A percentile compares a stretch with the other conserved stretches of the same genome.
Conservation (phyloP, 2,888 invertebrate genomes). For the Pheosia tremula region DNA sequence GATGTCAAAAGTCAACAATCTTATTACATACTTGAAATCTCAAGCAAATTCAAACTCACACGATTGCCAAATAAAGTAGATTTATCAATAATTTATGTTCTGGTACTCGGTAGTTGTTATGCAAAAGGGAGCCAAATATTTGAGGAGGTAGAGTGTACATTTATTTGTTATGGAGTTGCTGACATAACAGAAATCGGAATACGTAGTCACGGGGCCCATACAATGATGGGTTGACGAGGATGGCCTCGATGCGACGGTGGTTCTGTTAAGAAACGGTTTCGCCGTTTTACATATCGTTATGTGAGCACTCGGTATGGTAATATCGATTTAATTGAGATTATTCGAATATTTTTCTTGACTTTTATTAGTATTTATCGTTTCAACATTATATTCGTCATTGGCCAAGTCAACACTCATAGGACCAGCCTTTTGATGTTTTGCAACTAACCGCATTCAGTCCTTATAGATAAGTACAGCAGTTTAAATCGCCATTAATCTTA, state of each 20-base stretch:
- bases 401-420: no score
- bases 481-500: no score
- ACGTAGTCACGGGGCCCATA: conserved; percentile 33
- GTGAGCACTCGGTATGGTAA: conserved; percentile 1
- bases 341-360: background rate
- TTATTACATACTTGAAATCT: conserved; percentile 25
- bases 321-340: conserved; percentile 6
- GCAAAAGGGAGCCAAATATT: conserved; percentile 5
- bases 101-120: background rate
- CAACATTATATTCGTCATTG: background rate
- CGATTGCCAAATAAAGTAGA: background rate
- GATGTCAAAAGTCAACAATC: conserved; percentile 44
- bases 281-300: conserved; percentile 9
- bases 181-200: conserved; percentile 43
- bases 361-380: background rate
- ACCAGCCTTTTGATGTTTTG: no score
- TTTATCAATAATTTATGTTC: background rate
- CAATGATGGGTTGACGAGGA: conserved; percentile 40
- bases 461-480: no score
- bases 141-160: background rate
- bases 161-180: conserved; percentile 17
- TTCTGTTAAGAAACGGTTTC: conserved; percentile 32
- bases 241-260: conserved; percentile 28
- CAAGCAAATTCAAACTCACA: conserved; percentile 17
- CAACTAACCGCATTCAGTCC: no score